Evolutionary conservation across 1,140 invertebrate species (phyloP).

Genomic region (Pseudoatta argentina): DNA sequence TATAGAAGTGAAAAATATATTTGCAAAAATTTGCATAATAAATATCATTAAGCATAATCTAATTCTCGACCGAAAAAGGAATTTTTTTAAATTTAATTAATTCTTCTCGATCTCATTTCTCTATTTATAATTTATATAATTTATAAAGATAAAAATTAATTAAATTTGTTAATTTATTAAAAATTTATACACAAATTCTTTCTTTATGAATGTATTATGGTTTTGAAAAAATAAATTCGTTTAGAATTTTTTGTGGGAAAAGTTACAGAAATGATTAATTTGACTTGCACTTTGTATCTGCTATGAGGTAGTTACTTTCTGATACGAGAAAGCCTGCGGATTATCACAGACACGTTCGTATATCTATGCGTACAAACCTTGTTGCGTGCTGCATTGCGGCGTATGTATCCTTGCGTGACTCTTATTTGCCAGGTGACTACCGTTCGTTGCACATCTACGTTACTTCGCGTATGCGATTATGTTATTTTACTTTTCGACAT

Average conservation of each 20-base stretch:
- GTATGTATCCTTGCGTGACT: constrained; percentile 74
- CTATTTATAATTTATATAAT: too few species aligned
- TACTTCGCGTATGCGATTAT: constrained; percentile 50
- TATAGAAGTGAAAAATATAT: too few species aligned
- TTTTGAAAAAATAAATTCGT: background rate
- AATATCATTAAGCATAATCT: too few species aligned
- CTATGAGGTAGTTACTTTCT: constrained; percentile 60
- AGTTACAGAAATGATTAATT: background rate
- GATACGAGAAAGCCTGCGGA: constrained; percentile 60
- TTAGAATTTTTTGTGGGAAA: background rate
- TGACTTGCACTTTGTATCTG: constrained; percentile 50
- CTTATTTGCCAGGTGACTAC: constrained; percentile 72
- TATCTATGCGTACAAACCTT: constrained; percentile 59
- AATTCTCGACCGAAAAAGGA: too few species aligned
- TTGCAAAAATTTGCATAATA: too few species aligned
- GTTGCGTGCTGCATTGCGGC: constrained; percentile 72
- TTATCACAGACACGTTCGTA: constrained; percentile 57
- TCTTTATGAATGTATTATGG: background rate
- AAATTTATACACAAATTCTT: background rate
- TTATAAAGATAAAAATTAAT: too few species aligned
- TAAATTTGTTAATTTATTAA: background rate
- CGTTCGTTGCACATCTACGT: constrained; percentile 56
- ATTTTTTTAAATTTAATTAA: too few species aligned
- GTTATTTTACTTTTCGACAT: constrained; percentile 60
- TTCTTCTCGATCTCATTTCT: too few species aligned